These are phyloP conservation scores for Callosobruchus maculatus DNA, from an alignment of 2,888 invertebrate genomes.

Conservation along the genomic window DNA sequence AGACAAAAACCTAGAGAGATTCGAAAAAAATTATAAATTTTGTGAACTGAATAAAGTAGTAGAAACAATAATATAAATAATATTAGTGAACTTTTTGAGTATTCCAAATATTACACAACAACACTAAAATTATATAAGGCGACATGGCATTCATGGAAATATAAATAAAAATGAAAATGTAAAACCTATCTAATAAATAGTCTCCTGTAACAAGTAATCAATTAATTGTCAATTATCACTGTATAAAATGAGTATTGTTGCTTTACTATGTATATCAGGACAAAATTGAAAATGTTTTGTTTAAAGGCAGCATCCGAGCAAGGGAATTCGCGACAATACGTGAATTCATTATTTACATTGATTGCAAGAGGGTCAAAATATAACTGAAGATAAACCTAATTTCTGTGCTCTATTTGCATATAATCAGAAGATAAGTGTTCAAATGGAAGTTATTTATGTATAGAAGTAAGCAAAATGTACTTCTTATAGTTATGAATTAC, in stretches of 20 bases:
- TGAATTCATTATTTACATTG: too few relatives aligned
- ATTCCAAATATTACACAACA: neutral
- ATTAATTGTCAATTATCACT: constrained; percentile 24
- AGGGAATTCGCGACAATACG: neutral
- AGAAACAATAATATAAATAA: neutral
- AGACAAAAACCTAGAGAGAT: too few relatives aligned
- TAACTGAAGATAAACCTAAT: too few relatives aligned
- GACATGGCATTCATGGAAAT: neutral
- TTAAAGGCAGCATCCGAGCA: neutral
- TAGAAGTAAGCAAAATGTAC: too few relatives aligned
- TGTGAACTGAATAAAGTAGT: constrained; percentile 1
- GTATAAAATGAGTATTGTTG: constrained; percentile 35
- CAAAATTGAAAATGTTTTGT: neutral
- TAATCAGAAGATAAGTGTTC: too few relatives aligned
- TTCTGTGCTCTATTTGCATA: too few relatives aligned
- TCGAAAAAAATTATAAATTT: too few relatives aligned
- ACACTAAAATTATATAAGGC: neutral
- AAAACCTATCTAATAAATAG: neutral
- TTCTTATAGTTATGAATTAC: too few relatives aligned
- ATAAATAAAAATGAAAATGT: neutral
- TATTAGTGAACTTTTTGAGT: neutral
- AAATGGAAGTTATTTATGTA: too few relatives aligned
- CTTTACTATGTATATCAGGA: constrained; percentile 17
- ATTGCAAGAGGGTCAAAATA: too few relatives aligned
- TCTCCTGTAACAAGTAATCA: neutral